Conservation (phyloP, 2,888 invertebrate species). For the Plagodis dolabraria region DNA sequence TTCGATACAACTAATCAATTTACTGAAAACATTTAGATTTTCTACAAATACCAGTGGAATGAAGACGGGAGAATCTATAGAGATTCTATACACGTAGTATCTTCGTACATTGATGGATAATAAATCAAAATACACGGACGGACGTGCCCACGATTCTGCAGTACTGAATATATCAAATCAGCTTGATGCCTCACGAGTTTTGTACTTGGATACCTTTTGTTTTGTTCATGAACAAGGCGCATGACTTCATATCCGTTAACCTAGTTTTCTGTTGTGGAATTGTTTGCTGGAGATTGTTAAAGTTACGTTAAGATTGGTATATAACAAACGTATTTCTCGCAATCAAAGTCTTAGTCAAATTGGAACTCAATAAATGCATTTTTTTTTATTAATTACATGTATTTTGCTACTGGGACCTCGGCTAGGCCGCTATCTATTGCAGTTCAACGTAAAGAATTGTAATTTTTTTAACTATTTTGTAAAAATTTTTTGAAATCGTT, state of each 20-base stretch:
- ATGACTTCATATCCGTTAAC: conserved; percentile 67
- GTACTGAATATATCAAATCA: conserved; percentile 76
- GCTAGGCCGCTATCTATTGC: too few species aligned
- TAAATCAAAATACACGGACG: conserved; percentile 69
- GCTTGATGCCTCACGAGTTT: conserved; percentile 81
- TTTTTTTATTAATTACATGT: too few species aligned
- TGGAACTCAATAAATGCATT: too few species aligned
- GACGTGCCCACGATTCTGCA: conserved; percentile 75
- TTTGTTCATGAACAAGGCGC: conserved; percentile 52
- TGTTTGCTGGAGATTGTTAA: conserved; percentile 12
- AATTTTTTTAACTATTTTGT: too few species aligned
- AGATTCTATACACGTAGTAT: conserved; percentile 27
- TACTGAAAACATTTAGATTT: conserved; percentile 50
- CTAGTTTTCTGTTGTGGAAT: conserved; percentile 53
- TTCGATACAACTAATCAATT: conserved; percentile 68
- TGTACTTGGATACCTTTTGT: conserved; percentile 62
- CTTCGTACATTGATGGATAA: conserved; percentile 48
- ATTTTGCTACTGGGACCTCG: too few species aligned
- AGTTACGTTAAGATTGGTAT: too few species aligned
- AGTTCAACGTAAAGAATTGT: too few species aligned
- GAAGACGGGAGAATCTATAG: conserved; percentile 24
- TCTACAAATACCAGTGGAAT: conserved; percentile 40
- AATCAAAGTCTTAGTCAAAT: too few species aligned
- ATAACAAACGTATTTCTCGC: too few species aligned
- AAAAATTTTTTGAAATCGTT: too few species aligned